Evolutionary conservation across 2,113 vertebrate genomes (phyloP).

Genomic region (Bungarus multicinctus): DNA sequence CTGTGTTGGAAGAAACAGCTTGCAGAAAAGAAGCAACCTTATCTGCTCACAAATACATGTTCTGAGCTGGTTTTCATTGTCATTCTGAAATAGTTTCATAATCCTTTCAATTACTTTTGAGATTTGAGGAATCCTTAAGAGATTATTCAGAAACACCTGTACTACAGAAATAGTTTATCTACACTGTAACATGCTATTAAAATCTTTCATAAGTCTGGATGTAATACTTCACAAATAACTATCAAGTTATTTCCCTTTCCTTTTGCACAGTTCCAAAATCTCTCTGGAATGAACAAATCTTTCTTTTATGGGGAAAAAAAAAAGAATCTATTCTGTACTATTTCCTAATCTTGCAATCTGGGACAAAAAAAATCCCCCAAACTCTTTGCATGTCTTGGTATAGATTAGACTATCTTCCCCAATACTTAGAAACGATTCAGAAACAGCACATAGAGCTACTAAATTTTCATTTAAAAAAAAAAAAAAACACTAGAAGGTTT

Average conservation of each 20-base stretch:
- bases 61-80: slow-evolving; percentile 12
- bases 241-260: slow-evolving; percentile 40
- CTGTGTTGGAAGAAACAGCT: neutral
- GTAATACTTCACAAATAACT: slow-evolving; percentile 55
- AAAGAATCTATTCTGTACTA: slow-evolving; percentile 29
- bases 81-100: slow-evolving; percentile 40
- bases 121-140: slow-evolving; percentile 36
- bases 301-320: slow-evolving; percentile 15
- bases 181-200: slow-evolving; percentile 15
- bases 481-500: slow-evolving; percentile 1
- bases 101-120: slow-evolving; percentile 39
- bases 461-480: neutral
- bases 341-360: slow-evolving; percentile 27
- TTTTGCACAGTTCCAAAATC: slow-evolving; percentile 44
- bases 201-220: slow-evolving; percentile 35
- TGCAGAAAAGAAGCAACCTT: neutral
- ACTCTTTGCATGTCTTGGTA: slow-evolving; percentile 15
- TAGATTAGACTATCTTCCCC: slow-evolving; percentile 39
- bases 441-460: slow-evolving; percentile 37
- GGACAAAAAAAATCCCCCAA: neutral
- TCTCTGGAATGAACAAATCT: slow-evolving; percentile 39
- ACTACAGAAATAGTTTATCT: slow-evolving; percentile 45
- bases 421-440: slow-evolving; percentile 46
- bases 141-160: slow-evolving; percentile 33
- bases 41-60: neutral